These are phyloP conservation scores for Cheilosia variabilis DNA, from an alignment of 2,888 invertebrate genomes.

Conservation along the genomic window DNA sequence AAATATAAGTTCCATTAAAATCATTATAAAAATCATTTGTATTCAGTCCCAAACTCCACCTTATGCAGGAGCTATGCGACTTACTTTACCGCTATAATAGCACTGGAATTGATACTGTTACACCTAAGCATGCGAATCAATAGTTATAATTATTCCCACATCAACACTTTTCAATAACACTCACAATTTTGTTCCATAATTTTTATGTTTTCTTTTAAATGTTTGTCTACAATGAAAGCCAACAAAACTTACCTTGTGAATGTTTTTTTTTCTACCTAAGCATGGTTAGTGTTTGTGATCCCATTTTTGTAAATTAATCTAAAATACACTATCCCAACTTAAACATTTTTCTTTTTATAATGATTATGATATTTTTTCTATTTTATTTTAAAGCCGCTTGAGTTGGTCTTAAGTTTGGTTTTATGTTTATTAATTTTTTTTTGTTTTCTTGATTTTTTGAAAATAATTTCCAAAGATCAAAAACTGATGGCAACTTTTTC, in stretches of 20 bases:
- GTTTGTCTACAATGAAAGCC: conserved; percentile 25
- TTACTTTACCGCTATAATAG: conserved; percentile 2
- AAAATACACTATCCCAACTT: conserved; percentile 42
- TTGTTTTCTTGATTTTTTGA: conserved; percentile 48
- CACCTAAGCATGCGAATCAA: conserved; percentile 33
- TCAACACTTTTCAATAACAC: conserved; percentile 4
- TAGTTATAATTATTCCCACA: neutral
- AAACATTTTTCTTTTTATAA: conserved; percentile 32
- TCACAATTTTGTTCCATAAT: neutral
- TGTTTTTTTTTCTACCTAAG: conserved; percentile 47
- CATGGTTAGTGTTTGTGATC: conserved; percentile 61
- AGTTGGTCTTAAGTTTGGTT: conserved; percentile 51
- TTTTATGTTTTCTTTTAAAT: conserved; percentile 3
- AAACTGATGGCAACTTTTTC: conserved; percentile 72
- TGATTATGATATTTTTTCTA: neutral
- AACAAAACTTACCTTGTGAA: conserved; percentile 60
- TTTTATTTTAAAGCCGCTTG: conserved; percentile 43
- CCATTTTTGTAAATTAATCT: conserved; percentile 31
- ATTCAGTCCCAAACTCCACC: neutral
- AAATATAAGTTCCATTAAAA: no score
- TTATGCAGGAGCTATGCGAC: neutral
- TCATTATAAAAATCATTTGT: conserved; percentile 20
- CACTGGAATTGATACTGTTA: conserved; percentile 10
- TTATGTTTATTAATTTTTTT: conserved; percentile 31
- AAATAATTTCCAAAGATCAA: conserved; percentile 22